Conservation (phyloP, 2,888 invertebrate species). For the Oxytorus armatus region DNA sequence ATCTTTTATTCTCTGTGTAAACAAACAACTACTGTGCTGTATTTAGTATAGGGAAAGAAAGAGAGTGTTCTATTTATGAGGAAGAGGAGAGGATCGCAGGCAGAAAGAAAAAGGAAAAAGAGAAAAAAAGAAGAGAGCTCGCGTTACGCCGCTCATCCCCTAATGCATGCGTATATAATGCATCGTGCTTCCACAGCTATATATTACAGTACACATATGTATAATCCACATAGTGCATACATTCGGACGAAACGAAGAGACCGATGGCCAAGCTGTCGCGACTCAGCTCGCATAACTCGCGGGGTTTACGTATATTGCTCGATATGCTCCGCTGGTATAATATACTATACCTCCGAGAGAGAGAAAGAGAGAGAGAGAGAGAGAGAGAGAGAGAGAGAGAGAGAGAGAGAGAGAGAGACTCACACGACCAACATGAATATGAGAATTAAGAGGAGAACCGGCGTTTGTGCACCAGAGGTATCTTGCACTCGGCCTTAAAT, state of each 20-base stretch:
- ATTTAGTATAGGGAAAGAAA: too few species aligned
- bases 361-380: constrained; percentile 5
- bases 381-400: constrained; percentile 6
- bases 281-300: constrained; percentile 61
- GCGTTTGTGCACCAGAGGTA: constrained; percentile 37
- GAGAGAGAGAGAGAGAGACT: constrained; percentile 25
- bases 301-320: constrained; percentile 62
- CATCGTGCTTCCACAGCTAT: constrained; percentile 34
- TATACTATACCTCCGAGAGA: constrained; percentile 49
- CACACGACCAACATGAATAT: constrained; percentile 23
- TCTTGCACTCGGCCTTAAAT: constrained; percentile 74
- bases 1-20: too few species aligned
- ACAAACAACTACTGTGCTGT: too few species aligned
- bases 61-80: too few species aligned
- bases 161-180: constrained; percentile 37
- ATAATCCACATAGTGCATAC: constrained; percentile 3
- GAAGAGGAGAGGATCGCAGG: neutral
- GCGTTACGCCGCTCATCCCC: constrained; percentile 2
- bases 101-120: neutral
- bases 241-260: constrained; percentile 27
- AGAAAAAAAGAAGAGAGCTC: neutral
- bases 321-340: constrained; percentile 63
- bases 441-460: constrained; percentile 50
- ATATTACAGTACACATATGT: constrained; percentile 11
- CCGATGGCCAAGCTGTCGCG: constrained; percentile 55